phyloP scores from a whole-genome alignment of 2,888 invertebrate species.

The Hirudinaria manillensis region DNA sequence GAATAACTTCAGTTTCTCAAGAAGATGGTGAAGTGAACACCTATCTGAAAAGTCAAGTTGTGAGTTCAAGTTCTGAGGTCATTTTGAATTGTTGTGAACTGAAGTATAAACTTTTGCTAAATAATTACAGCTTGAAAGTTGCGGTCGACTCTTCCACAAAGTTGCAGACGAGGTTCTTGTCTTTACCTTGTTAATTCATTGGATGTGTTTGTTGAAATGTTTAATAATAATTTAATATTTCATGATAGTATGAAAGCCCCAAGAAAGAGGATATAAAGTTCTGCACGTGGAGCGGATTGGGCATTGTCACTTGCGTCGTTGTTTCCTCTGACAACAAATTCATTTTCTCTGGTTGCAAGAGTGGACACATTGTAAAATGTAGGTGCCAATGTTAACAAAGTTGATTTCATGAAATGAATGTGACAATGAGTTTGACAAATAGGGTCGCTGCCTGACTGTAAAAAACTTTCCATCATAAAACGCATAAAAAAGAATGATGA shows the following conservation, averaged over 20 bases:
- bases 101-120: background rate
- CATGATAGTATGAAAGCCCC: background rate
- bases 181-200: background rate
- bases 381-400: background rate
- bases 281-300: slow-evolving; percentile 69
- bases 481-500: slow-evolving; percentile 26
- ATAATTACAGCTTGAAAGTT: slow-evolving; percentile 64
- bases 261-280: slow-evolving; percentile 50
- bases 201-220: too few species aligned
- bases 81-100: background rate
- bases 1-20: background rate
- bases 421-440: background rate
- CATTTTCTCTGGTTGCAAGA: slow-evolving; percentile 79
- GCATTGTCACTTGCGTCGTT: slow-evolving; percentile 71
- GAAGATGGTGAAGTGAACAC: slow-evolving; percentile 13
- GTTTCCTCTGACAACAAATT: slow-evolving; percentile 68
- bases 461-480: slow-evolving; percentile 18
- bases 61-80: background rate
- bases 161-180: slow-evolving; percentile 63
- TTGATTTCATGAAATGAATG: background rate
- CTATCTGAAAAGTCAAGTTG: slow-evolving; percentile 13
- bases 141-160: slow-evolving; percentile 70
- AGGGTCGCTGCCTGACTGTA: slow-evolving; percentile 23
- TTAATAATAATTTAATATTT: too few species aligned
- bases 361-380: slow-evolving; percentile 80